A percentile compares a stretch with the other conserved stretches of the same genome.
Conservation (phyloP, 2,797 vertebrate species). For the Enteromius thamalakanensis region DNA sequence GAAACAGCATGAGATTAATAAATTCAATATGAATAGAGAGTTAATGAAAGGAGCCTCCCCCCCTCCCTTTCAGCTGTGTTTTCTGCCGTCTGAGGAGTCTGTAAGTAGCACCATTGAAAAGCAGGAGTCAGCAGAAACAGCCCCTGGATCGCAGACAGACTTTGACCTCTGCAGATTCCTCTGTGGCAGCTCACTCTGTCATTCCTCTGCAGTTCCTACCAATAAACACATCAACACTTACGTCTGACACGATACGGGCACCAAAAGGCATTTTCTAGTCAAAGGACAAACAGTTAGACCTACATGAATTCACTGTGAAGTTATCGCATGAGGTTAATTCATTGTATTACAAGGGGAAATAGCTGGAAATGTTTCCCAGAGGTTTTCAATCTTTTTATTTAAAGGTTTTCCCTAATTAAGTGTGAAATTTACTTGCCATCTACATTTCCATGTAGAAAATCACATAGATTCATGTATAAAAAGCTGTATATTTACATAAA, state of each 20-base stretch:
- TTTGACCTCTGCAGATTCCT: conserved; percentile 51
- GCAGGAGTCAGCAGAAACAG: conserved; percentile 50
- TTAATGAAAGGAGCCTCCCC: conserved; percentile 73
- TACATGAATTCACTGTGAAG: background rate
- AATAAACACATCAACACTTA: conserved; percentile 40
- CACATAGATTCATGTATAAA: background rate
- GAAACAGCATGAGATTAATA: conserved; percentile 79
- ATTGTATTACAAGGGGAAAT: background rate
- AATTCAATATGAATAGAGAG: conserved; percentile 78
- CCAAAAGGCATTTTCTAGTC: background rate
- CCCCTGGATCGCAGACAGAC: conserved; percentile 43
- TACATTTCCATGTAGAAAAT: background rate
- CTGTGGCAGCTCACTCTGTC: conserved; percentile 48
- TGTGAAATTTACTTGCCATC: no score
- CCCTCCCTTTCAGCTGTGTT: conserved; percentile 56
- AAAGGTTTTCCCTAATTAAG: no score
- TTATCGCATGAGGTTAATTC: background rate
- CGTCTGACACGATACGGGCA: conserved; percentile 6
- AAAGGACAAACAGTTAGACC: background rate
- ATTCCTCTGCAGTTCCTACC: conserved; percentile 33
- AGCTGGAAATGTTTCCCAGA: background rate
- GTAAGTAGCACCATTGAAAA: conserved; percentile 63
- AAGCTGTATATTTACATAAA: no score
- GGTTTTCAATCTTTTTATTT: background rate
- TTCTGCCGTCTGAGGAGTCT: conserved; percentile 63